A percentile compares a stretch with the other conserved stretches of the same genome.
Conservation (phyloP, 1,140 invertebrate species). For the Triops longicaudatus region DNA sequence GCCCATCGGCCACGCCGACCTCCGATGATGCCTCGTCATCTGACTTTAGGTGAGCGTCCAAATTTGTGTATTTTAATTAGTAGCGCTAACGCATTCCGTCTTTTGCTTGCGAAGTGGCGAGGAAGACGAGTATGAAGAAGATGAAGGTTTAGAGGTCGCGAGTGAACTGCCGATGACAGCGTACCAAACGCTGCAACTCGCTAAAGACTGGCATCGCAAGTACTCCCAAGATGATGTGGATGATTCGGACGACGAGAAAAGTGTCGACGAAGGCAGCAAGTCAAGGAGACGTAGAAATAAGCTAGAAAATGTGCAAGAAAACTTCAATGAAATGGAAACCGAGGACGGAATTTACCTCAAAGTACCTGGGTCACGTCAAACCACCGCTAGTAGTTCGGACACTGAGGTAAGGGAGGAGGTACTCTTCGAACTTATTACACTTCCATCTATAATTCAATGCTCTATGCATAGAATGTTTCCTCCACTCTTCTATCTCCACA, state of each 20-base stretch:
- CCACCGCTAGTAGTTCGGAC: neutral
- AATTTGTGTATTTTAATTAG: slow-evolving; percentile 20
- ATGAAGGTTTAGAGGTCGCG: slow-evolving; percentile 53
- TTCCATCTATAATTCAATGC: too few relatives aligned
- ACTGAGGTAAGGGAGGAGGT: neutral
- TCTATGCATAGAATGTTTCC: too few relatives aligned
- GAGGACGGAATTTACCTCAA: slow-evolving; percentile 31
- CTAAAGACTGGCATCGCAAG: slow-evolving; percentile 52
- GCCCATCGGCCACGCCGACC: slow-evolving; percentile 59
- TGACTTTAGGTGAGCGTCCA: slow-evolving; percentile 26
- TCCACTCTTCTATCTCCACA: too few relatives aligned
- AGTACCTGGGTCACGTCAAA: neutral
- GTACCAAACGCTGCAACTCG: slow-evolving; percentile 54
- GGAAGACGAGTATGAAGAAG: slow-evolving; percentile 43
- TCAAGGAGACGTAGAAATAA: neutral
- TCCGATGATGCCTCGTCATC: slow-evolving; percentile 57
- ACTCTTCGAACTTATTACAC: too few relatives aligned
- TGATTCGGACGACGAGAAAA: slow-evolving; percentile 40
- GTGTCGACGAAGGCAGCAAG: slow-evolving; percentile 35
- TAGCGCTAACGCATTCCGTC: slow-evolving; percentile 19
- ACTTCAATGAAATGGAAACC: slow-evolving; percentile 32
- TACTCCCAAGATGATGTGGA: slow-evolving; percentile 41
- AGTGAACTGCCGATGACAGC: slow-evolving; percentile 49
- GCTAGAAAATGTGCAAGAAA: slow-evolving; percentile 31
- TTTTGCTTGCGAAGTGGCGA: slow-evolving; percentile 34